phyloP scores from a whole-genome alignment of 2,113 vertebrate species.

The Tretioscincus oriximinensis region DNA sequence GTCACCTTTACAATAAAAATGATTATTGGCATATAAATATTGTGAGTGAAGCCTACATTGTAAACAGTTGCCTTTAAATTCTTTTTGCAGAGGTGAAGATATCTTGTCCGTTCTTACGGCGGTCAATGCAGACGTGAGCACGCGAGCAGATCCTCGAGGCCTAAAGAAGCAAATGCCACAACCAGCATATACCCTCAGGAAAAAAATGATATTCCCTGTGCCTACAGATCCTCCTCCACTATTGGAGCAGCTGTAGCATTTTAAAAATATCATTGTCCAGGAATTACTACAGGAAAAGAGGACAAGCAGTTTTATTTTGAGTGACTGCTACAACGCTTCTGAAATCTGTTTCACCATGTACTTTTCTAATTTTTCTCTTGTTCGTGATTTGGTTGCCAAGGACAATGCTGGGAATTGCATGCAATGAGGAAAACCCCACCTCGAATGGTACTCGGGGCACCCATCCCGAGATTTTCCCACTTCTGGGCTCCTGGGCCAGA shows the following conservation, averaged over 20 bases:
- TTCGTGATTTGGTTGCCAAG: no score
- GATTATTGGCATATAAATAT: neutral
- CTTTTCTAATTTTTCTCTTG: no score
- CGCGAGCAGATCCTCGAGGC: neutral
- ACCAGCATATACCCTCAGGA: slow-evolving; percentile 77
- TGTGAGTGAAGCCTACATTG: neutral
- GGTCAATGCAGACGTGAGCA: slow-evolving; percentile 85
- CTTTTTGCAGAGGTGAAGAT: slow-evolving; percentile 73
- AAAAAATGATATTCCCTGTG: slow-evolving; percentile 78
- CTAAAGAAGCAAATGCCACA: slow-evolving; percentile 87
- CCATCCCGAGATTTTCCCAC: no score
- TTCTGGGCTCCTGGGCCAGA: no score
- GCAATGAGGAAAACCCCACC: no score
- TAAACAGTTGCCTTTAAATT: neutral
- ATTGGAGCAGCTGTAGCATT: neutral
- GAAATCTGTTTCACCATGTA: no score
- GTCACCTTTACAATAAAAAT: neutral
- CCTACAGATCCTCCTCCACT: slow-evolving; percentile 47
- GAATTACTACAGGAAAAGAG: no score
- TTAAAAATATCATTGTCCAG: neutral
- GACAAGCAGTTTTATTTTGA: no score
- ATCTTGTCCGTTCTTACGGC: slow-evolving; percentile 86
- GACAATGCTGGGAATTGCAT: no score
- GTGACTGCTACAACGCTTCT: no score
- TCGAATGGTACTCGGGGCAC: no score